Evolutionary conservation across 1,140 invertebrate species (phyloP).

Genomic region (Drosophila baimaii): DNA sequence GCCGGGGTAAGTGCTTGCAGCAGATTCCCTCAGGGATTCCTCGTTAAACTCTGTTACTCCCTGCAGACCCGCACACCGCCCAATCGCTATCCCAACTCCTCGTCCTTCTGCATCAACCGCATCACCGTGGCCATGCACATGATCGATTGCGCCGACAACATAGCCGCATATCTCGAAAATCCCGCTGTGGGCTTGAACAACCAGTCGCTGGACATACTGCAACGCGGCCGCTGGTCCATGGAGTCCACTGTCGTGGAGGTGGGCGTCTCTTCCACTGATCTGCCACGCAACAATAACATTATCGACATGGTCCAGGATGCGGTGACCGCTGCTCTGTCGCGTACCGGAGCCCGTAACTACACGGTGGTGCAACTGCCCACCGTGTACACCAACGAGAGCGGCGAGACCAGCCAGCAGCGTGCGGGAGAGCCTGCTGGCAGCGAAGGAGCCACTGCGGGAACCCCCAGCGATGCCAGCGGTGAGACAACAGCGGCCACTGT

Average conservation of each 20-base stretch:
- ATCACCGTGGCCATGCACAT: slow-evolving; percentile 83
- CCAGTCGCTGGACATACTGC: slow-evolving; percentile 76
- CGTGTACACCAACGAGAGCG: slow-evolving; percentile 67
- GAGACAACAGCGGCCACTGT: slow-evolving; percentile 66
- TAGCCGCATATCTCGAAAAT: slow-evolving; percentile 81
- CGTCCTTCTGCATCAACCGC: slow-evolving; percentile 83
- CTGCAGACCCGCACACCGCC: slow-evolving; percentile 53
- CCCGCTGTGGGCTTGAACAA: slow-evolving; percentile 80
- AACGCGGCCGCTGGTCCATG: slow-evolving; percentile 83
- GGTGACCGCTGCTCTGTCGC: slow-evolving; percentile 77
- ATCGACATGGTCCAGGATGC: slow-evolving; percentile 83
- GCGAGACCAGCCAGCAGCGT: slow-evolving; percentile 27
- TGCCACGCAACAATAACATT: slow-evolving; percentile 83
- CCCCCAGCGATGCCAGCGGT: slow-evolving; percentile 44
- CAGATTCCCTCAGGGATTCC: not conserved
- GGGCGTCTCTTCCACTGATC: slow-evolving; percentile 79
- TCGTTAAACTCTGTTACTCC: not conserved
- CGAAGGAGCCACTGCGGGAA: slow-evolving; percentile 19
- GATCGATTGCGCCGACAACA: slow-evolving; percentile 83
- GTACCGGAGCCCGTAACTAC: slow-evolving; percentile 72
- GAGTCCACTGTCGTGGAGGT: slow-evolving; percentile 84
- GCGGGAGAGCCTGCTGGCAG: slow-evolving; percentile 12
- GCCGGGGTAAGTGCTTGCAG: slow-evolving; percentile 47
- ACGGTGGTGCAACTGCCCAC: slow-evolving; percentile 79
- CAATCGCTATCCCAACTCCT: slow-evolving; percentile 74